Conservation (phyloP, 1,140 invertebrate species). For the Pomacea maculata region DNA sequence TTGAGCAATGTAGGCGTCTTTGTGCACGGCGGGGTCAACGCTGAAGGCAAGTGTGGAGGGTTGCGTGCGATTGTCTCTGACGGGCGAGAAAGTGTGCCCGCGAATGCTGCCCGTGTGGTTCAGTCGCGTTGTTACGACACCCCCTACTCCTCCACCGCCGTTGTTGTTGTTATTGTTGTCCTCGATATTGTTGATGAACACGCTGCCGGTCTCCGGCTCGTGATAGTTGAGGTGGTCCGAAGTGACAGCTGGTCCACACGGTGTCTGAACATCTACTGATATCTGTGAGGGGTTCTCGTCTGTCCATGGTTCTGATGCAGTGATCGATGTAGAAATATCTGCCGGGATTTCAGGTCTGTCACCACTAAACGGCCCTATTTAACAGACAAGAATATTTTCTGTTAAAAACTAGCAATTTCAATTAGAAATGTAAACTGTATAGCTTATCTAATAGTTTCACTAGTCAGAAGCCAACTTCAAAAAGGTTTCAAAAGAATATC, state of each 20-base stretch:
- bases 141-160: constrained; percentile 3
- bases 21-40: constrained; percentile 30
- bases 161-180: constrained; percentile 5
- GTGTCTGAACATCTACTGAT: constrained; percentile 16
- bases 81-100: constrained; percentile 45
- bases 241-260: not conserved
- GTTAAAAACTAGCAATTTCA: too few species aligned
- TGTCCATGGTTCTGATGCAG: not conserved
- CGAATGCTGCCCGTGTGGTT: constrained; percentile 25
- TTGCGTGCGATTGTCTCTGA: constrained; percentile 48
- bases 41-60: constrained; percentile 45
- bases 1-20: constrained; percentile 42
- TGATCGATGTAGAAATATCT: too few species aligned
- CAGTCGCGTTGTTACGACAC: not conserved
- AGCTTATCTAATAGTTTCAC: too few species aligned
- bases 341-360: too few species aligned
- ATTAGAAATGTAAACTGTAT: too few species aligned
- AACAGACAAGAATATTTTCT: too few species aligned
- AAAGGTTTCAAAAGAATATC: too few species aligned
- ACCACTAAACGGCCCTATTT: too few species aligned
- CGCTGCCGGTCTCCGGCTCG: not conserved
- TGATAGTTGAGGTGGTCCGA: not conserved
- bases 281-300: constrained; percentile 5
- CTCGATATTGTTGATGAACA: constrained; percentile 10
- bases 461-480: too few species aligned